Percentiles rank a stretch among this genome's conserved stretches.
These are phyloP conservation scores for Cheilosia scutellata DNA, from an alignment of 2,888 invertebrate genomes.

Conservation along the genomic window DNA sequence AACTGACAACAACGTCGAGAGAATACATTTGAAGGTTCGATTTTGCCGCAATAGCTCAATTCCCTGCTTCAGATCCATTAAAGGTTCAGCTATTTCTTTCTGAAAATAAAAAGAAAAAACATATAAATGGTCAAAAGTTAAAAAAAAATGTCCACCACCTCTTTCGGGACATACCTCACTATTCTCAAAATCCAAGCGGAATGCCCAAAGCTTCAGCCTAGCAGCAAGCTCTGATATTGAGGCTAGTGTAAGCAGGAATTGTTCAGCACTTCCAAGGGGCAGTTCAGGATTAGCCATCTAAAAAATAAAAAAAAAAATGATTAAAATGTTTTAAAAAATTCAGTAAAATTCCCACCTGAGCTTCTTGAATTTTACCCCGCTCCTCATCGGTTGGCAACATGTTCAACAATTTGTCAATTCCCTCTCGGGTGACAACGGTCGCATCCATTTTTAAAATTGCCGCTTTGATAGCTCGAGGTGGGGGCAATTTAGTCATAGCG, in stretches of 20 bases:
- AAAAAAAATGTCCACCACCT: neutral
- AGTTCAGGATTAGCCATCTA: constrained; percentile 83
- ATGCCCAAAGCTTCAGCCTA: constrained; percentile 98
- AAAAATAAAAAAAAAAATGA: constrained; percentile 6
- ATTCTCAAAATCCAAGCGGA: constrained; percentile 99
- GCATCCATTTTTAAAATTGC: constrained; percentile 99
- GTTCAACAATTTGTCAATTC: constrained; percentile 97
- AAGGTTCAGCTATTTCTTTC: constrained; percentile 98
- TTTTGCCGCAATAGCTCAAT: constrained; percentile 95
- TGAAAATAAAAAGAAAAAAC: constrained; percentile 79
- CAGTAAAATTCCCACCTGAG: constrained; percentile 86
- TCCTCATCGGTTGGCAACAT: constrained; percentile 99
- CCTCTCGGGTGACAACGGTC: constrained; percentile 98
- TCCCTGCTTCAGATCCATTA: constrained; percentile 99
- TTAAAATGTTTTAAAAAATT: constrained; percentile 77
- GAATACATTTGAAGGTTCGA: constrained; percentile 97
- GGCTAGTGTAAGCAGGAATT: constrained; percentile 97
- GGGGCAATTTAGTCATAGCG: constrained; percentile 99
- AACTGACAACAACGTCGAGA: constrained; percentile 96
- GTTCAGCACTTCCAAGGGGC: constrained; percentile 95
- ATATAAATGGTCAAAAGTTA: neutral
- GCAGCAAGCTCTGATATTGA: constrained; percentile 98
- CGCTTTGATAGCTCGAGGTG: constrained; percentile 98
- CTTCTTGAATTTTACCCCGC: constrained; percentile 97
- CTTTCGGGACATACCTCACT: constrained; percentile 89